Conservation (phyloP, 1,140 invertebrate genomes). For the Anadara kagoshimensis region DNA sequence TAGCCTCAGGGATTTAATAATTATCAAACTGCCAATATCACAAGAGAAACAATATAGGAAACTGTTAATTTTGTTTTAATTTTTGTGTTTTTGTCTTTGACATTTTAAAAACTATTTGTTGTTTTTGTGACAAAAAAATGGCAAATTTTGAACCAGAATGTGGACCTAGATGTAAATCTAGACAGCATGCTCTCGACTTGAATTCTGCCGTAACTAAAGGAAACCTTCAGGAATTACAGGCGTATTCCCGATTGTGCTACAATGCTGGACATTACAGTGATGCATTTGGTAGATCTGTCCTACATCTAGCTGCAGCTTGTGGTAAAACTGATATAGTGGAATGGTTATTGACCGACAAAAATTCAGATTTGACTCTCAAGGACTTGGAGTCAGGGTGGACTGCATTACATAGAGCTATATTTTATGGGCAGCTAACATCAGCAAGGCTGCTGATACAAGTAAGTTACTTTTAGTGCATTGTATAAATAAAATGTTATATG, state of each 20-base stretch:
- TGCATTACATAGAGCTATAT: slow-evolving; percentile 83
- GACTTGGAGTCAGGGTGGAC: slow-evolving; percentile 86
- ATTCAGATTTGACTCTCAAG: slow-evolving; percentile 78
- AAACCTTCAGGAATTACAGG: slow-evolving; percentile 52
- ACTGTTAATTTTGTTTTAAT: too few relatives aligned
- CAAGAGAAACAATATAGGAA: too few relatives aligned
- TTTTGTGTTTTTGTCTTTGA: too few relatives aligned
- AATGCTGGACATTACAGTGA: slow-evolving; percentile 76
- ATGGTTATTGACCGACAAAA: slow-evolving; percentile 80
- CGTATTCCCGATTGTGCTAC: slow-evolving; percentile 76
- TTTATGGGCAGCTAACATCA: slow-evolving; percentile 83
- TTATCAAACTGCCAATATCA: too few relatives aligned
- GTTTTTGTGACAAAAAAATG: too few relatives aligned
- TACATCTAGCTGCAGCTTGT: slow-evolving; percentile 83
- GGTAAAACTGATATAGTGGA: slow-evolving; percentile 79
- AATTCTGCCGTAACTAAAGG: slow-evolving; percentile 79
- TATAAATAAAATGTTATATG: too few relatives aligned
- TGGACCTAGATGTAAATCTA: slow-evolving; percentile 77
- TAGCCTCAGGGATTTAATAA: too few relatives aligned
- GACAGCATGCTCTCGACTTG: slow-evolving; percentile 78
- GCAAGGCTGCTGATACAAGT: slow-evolving; percentile 81
- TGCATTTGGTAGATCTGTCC: slow-evolving; percentile 78
- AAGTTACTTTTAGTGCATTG: slow-evolving; percentile 17
- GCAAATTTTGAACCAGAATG: slow-evolving; percentile 48
- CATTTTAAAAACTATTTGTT: too few relatives aligned